These are phyloP conservation scores for Potamilus streckersoni DNA, from an alignment of 1,140 invertebrate genomes.

Conservation along the genomic window DNA sequence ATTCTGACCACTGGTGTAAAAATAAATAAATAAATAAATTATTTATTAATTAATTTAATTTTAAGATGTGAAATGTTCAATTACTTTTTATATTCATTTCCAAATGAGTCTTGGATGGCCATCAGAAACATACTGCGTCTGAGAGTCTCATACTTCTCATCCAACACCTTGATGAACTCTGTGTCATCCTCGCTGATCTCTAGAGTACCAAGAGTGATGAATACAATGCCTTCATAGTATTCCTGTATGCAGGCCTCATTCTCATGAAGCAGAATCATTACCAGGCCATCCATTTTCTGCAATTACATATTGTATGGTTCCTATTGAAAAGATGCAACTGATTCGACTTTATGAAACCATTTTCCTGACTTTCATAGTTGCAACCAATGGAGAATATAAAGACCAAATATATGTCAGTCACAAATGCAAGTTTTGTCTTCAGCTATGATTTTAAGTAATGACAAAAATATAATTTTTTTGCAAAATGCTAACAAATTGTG, in stretches of 20 bases:
- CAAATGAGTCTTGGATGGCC: constrained; percentile 45
- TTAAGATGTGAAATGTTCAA: constrained; percentile 7
- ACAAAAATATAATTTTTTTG: too few relatives aligned
- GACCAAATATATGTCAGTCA: too few relatives aligned
- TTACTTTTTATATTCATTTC: constrained; percentile 52
- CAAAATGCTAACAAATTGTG: too few relatives aligned
- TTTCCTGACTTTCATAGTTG: too few relatives aligned
- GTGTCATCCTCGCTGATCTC: constrained; percentile 49
- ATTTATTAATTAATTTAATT: too few relatives aligned
- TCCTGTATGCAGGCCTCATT: constrained; percentile 38
- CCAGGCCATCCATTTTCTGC: constrained; percentile 38
- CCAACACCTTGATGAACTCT: constrained; percentile 45
- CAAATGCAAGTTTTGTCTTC: too few relatives aligned
- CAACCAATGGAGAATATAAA: too few relatives aligned
- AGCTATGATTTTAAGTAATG: too few relatives aligned
- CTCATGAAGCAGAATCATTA: constrained; percentile 32
- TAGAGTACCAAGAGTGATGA: constrained; percentile 42
- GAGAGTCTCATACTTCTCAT: constrained; percentile 57
- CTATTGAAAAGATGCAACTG: too few relatives aligned
- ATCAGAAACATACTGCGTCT: constrained; percentile 53
- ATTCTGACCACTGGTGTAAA: too few relatives aligned
- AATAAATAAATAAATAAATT: too few relatives aligned
- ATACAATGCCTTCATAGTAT: constrained; percentile 53
- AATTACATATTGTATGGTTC: not conserved
- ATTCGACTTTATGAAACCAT: too few relatives aligned